phyloP scores from a whole-genome alignment of 2,797 vertebrate species.

The Linurgus olivaceus region DNA sequence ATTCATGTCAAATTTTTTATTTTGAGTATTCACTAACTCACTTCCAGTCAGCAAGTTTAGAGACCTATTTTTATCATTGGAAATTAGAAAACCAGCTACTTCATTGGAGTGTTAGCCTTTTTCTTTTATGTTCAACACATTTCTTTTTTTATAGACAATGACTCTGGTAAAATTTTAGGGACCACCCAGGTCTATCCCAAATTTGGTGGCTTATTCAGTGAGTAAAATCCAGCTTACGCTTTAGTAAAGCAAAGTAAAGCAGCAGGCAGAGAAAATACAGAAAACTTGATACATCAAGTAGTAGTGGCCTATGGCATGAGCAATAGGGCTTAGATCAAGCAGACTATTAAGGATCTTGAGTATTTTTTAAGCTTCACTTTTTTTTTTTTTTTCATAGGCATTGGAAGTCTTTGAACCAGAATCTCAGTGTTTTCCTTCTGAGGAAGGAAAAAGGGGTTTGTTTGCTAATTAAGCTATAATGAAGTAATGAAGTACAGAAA shows the following conservation, averaged over 20 bases:
- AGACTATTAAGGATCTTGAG: background rate
- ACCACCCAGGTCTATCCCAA: background rate
- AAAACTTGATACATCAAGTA: background rate
- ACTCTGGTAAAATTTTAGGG: background rate
- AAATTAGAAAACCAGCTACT: background rate
- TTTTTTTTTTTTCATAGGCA: background rate
- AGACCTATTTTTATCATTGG: background rate
- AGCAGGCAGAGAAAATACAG: background rate
- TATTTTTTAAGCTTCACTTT: background rate
- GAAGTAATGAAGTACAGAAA: background rate
- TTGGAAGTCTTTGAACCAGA: background rate
- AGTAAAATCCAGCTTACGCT: background rate
- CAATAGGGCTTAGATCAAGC: background rate
- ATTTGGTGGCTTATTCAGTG: background rate
- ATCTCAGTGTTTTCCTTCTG: background rate
- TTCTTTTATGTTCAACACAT: background rate
- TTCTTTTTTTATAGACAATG: background rate
- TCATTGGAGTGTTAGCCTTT: background rate
- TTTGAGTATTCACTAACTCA: background rate
- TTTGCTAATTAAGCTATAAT: background rate
- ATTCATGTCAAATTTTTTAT: background rate
- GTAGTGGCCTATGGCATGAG: background rate
- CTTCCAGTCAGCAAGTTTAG: background rate
- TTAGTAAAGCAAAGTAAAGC: background rate
- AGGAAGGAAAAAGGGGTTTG: background rate